Evolutionary conservation across 2,113 vertebrate species (phyloP), one percentile per base, ranked within the genome.

Genomic region (Paramormyrops kingsleyae): DNA sequence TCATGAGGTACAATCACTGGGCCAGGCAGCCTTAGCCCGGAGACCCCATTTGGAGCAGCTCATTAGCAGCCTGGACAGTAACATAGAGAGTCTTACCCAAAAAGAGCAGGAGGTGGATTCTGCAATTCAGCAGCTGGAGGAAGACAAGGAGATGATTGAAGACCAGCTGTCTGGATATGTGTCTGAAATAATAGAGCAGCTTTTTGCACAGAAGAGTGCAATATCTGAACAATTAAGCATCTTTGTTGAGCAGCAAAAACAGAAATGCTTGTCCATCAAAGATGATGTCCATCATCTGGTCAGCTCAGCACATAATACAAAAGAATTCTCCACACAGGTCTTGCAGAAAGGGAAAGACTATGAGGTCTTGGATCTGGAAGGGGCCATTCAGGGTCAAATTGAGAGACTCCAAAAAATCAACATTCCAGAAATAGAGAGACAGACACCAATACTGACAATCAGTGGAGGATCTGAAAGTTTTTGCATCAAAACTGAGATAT

Each of bases 341-440:
- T 74, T 92, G 15, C 44, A 49, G 52, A 88, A 88, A n/a, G 91
- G 91, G 46, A 89, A 93, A 62, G 90, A 89, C 39, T 91, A 77
- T 44, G 91, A 91, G 47, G 91, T 92, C 27, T 85, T 93, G 19
- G 88, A 92, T 27, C 21, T 93, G 88, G 85, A 91, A 70, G 87
- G 88, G 17, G 84, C 91, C 77, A 89, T 93, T 74, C 87, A 88
- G 87, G 74, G 85, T 8, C 90, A 90, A 46, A 88, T 91, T 46
- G 77, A 89, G 46, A 84, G 90, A 35, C 88, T 91, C 15, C 89
- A 90, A 35, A 83, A 87, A 10, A 12, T 87, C 47, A 87, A 2
- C 19, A 83, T 77, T 6, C 70, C 46, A 4, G 46, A 62, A 21
- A 2, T 90, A 52, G 49, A 83, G 3, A 88, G 47, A 35, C 42